Evolutionary conservation across 1,140 invertebrate genomes (phyloP), one percentile per base, ranked within the genome.

Genomic region (Heliconius hewitsoni): DNA sequence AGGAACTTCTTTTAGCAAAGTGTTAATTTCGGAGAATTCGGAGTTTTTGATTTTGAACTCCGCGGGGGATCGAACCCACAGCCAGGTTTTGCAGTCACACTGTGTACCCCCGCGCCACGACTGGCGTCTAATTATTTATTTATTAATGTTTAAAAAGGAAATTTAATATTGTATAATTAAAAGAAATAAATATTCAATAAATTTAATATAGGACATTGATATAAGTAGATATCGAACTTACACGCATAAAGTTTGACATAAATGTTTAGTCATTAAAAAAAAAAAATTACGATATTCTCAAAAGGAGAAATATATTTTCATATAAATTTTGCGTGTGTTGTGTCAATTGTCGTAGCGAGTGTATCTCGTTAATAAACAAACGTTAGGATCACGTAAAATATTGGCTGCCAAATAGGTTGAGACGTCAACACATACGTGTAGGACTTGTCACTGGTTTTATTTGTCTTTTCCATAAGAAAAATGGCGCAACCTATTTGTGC

Each of bases 361-460:
- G 34, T 37, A 71, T 39, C 30, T 71, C 19, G 16, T 19, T 71
- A 72, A 72, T 8, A 72, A 30, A 16, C 71, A 37, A 30, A 70
- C 39, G 74, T 66, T 60, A 27, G 74, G 60, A 42, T 76, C 74
- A 76, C 74, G 74, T 76, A 76, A 76, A 71, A 76, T 76, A 76
- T 76, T 76, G 74, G 71, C 74, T 76, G 39, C 37, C 57, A 76
- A 19, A 60, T 70, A 70, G 16, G 46, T 71, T 42, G 57, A 76
- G 74, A 71, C 74, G 74, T 46, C 74, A 46, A 34, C 34, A n/a
- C 42, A 60, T 76, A 76, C 30, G 39, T 30, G 66, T 71, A 76
- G 74, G 57, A 18, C 46, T 70, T 76, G 74, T 76, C 57, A n/a
- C 66, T 52, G n/a, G 34, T 8, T 76, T 60, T 39, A 23, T 76